phyloP scores from a whole-genome alignment of 2,888 invertebrate genomes.

The Tuberolachnus salignus region DNA sequence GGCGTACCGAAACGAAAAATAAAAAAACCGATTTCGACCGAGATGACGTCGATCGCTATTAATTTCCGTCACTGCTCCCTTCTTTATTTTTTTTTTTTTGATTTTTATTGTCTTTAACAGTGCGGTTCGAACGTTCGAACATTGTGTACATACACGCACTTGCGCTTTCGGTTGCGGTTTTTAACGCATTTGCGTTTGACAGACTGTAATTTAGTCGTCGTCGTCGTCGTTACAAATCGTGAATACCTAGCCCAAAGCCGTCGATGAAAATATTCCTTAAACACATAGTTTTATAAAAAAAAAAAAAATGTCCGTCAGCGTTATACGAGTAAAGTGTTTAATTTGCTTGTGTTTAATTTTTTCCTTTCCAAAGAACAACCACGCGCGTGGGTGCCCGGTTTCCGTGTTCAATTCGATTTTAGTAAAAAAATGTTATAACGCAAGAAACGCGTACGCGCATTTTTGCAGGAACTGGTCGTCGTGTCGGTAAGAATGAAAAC shows the following conservation, averaged over 20 bases:
- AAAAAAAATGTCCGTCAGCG: background rate
- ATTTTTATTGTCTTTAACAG: conserved; percentile 1
- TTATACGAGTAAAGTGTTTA: background rate
- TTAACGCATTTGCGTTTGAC: conserved; percentile 31
- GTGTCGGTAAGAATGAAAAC: background rate
- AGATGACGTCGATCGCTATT: conserved; percentile 25
- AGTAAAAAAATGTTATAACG: background rate
- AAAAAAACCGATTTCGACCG: conserved; percentile 12
- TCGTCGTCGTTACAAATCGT: background rate
- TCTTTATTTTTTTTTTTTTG: background rate
- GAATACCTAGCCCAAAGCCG: conserved; percentile 15
- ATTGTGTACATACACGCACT: background rate
- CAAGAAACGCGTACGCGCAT: too few relatives aligned
- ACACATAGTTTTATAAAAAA: background rate
- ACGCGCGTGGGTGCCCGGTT: conserved; percentile 15
- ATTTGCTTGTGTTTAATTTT: conserved; percentile 13
- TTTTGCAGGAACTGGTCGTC: background rate
- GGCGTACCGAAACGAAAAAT: conserved; percentile 10
- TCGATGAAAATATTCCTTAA: background rate
- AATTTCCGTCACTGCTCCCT: background rate
- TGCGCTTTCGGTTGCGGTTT: conserved; percentile 23
- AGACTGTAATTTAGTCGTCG: conserved; percentile 44
- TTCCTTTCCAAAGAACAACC: background rate
- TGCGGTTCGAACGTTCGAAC: conserved; percentile 15
- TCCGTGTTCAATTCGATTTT: background rate